A percentile compares a stretch with the other conserved stretches of the same genome.
Conservation (phyloP, 2,797 vertebrate species). For the Lindbergichthys nudifrons region DNA sequence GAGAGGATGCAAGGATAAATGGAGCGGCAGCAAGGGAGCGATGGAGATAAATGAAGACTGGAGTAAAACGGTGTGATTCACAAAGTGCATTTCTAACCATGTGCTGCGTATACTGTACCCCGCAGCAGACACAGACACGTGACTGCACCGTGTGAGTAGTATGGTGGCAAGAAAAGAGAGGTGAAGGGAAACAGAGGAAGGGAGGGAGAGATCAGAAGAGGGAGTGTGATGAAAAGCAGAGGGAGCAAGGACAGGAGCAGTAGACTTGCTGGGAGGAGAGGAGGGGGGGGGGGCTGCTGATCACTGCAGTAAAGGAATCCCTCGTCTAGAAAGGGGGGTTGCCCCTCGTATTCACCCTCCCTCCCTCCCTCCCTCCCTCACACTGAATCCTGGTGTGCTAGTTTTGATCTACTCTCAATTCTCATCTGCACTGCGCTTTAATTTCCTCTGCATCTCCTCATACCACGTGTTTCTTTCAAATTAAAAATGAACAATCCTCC, state of each 20-base stretch:
- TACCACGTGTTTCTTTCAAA: conserved; percentile 27
- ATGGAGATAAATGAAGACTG: conserved; percentile 72
- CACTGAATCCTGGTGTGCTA: conserved; percentile 69
- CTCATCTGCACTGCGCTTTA: conserved; percentile 80
- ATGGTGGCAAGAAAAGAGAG: not conserved
- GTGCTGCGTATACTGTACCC: conserved; percentile 75
- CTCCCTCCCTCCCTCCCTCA: conserved; percentile 30
- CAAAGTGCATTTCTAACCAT: conserved; percentile 61
- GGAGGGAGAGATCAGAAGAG: not conserved
- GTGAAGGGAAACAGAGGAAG: conserved; percentile 3
- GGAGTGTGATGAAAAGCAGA: conserved; percentile 25
- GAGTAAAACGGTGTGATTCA: conserved; percentile 70
- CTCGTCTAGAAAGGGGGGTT: conserved; percentile 84
- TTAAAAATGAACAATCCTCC: not conserved
- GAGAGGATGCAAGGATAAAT: conserved; percentile 60
- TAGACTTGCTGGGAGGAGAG: conserved; percentile 12
- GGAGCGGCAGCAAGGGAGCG: conserved; percentile 59
- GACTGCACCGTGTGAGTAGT: conserved; percentile 38
- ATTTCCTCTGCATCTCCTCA: conserved; percentile 57
- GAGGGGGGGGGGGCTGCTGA: conserved; percentile 69
- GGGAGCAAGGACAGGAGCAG: conserved; percentile 20
- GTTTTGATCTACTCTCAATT: conserved; percentile 69
- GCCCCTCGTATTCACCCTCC: conserved; percentile 70
- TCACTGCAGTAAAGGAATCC: conserved; percentile 89
- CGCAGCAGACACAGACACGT: conserved; percentile 72